Evolutionary conservation across 2,888 invertebrate species (phyloP).

Genomic region (Hedychridium roseum): DNA sequence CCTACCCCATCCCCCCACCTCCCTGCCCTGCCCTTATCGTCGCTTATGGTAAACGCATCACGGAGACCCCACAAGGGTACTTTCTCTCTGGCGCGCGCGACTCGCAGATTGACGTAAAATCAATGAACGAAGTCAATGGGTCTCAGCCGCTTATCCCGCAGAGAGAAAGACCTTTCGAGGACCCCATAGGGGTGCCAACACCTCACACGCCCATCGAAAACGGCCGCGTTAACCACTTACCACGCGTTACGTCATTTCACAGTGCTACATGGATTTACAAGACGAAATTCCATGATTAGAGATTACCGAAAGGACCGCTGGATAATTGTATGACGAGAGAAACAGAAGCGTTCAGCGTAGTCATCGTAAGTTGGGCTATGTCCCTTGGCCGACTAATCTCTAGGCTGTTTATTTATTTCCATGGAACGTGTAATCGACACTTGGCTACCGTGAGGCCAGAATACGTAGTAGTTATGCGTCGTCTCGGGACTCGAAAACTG

Average conservation of each 20-base stretch:
- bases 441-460: constrained; percentile 51
- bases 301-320: too few species aligned
- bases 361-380: too few species aligned
- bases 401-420: constrained; percentile 44
- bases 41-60: constrained; percentile 63
- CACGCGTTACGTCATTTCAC: not conserved
- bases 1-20: constrained; percentile 33
- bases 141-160: constrained; percentile 36
- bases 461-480: constrained; percentile 22
- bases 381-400: constrained; percentile 43
- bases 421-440: constrained; percentile 51
- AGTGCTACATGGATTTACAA: too few species aligned
- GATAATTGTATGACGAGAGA: too few species aligned
- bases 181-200: constrained; percentile 36
- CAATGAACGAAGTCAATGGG: constrained; percentile 64
- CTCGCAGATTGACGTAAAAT: constrained; percentile 62
- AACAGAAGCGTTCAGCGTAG: too few species aligned
- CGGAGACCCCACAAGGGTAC: constrained; percentile 58
- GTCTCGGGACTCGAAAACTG: constrained; percentile 32
- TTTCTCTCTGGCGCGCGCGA: constrained; percentile 13
- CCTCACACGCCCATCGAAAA: constrained; percentile 38
- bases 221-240: constrained; percentile 35
- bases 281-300: too few species aligned
- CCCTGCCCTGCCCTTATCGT: constrained; percentile 42
- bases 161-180: constrained; percentile 8